A percentile compares a stretch with the other conserved stretches of the same genome.
These are phyloP conservation scores for Ectemnius cavifrons DNA, from an alignment of 2,888 invertebrate species.

Conservation along the genomic window DNA sequence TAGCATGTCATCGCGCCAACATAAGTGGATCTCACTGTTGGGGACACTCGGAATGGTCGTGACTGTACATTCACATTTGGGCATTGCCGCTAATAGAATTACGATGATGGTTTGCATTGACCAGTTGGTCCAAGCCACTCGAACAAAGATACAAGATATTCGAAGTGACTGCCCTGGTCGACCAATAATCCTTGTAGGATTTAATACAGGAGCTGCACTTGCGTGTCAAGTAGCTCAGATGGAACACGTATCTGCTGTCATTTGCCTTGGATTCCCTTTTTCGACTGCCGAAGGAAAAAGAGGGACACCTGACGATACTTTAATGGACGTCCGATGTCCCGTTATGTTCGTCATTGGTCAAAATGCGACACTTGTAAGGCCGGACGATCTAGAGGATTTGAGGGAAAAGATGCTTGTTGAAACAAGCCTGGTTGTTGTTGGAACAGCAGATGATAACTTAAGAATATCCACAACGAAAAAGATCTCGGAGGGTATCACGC, in stretches of 20 bases:
- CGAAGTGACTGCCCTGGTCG: constrained; percentile 83
- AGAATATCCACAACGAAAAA: constrained; percentile 85
- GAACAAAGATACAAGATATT: constrained; percentile 86
- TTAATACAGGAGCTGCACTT: constrained; percentile 87
- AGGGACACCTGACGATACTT: constrained; percentile 87
- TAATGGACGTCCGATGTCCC: constrained; percentile 86
- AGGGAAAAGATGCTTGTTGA: constrained; percentile 88
- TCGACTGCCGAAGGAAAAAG: constrained; percentile 86
- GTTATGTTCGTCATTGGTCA: constrained; percentile 90
- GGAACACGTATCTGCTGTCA: constrained; percentile 85
- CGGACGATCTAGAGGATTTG: constrained; percentile 88
- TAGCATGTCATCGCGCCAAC: constrained; percentile 80
- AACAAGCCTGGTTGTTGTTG: constrained; percentile 87
- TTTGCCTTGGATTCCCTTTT: constrained; percentile 89
- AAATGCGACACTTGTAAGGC: constrained; percentile 82
- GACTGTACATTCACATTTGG: constrained; percentile 81
- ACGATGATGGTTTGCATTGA: constrained; percentile 81
- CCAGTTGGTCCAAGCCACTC: constrained; percentile 83
- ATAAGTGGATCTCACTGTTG: constrained; percentile 86
- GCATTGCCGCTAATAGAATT: constrained; percentile 73
- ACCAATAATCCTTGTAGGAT: constrained; percentile 87
- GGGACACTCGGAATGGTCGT: constrained; percentile 85
- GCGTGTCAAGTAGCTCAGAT: constrained; percentile 87
- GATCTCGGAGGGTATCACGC: constrained; percentile 87
- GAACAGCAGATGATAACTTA: constrained; percentile 88